Conservation (phyloP, 2,888 invertebrate species). For the Orthosia gracilis region DNA sequence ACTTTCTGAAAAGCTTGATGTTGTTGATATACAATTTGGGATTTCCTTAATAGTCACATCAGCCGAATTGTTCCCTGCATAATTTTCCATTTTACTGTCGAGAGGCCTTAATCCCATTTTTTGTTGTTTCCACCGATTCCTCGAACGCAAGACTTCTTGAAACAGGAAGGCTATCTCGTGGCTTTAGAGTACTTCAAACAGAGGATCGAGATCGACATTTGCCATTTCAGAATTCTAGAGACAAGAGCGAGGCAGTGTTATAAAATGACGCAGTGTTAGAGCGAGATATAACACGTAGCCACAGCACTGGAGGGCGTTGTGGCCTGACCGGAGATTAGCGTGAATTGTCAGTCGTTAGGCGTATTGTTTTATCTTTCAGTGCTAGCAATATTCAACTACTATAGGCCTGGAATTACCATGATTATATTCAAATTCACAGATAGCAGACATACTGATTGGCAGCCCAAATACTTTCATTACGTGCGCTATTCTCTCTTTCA, state of each 20-base stretch:
- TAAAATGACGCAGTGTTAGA: slow-evolving; percentile 32
- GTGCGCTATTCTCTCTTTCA: slow-evolving; percentile 9
- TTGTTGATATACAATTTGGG: neutral
- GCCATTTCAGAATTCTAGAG: slow-evolving; percentile 64
- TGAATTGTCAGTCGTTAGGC: slow-evolving; percentile 68
- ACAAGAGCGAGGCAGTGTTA: slow-evolving; percentile 53
- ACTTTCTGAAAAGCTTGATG: slow-evolving; percentile 12
- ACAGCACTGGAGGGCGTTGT: slow-evolving; percentile 63
- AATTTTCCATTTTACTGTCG: neutral
- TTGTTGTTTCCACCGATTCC: slow-evolving; percentile 6
- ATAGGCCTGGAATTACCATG: neutral
- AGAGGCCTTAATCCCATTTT: neutral
- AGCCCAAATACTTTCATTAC: slow-evolving; percentile 7
- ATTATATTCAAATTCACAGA: slow-evolving; percentile 30
- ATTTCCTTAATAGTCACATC: slow-evolving; percentile 14
- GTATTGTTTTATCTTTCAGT: slow-evolving; percentile 47
- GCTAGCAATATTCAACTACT: slow-evolving; percentile 27
- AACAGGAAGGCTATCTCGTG: slow-evolving; percentile 48
- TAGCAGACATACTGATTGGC: slow-evolving; percentile 14
- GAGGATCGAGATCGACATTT: slow-evolving; percentile 67
- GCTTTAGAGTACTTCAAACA: slow-evolving; percentile 58
- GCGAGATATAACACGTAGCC: slow-evolving; percentile 52
- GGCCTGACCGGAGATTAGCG: slow-evolving; percentile 71
- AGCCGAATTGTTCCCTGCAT: neutral
- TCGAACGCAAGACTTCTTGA: slow-evolving; percentile 30